phyloP scores from a whole-genome alignment of 2,113 vertebrate species.

The Melanotaenia duboulayi region DNA sequence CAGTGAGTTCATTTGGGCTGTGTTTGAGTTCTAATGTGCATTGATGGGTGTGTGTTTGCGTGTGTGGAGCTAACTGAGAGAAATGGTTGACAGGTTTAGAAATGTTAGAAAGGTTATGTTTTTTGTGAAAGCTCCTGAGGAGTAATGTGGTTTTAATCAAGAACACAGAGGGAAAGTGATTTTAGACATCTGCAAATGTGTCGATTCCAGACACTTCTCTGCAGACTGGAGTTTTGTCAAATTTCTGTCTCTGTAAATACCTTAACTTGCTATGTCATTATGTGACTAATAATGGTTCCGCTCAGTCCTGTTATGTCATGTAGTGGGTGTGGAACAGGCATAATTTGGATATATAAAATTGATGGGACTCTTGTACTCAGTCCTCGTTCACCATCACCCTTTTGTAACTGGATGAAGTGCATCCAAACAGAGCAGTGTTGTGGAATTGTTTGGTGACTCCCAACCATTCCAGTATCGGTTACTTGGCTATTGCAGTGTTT shows the following conservation, averaged over 20 bases:
- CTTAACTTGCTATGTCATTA: slow-evolving; percentile 59
- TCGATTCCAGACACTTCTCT: neutral
- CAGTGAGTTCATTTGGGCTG: slow-evolving; percentile 21
- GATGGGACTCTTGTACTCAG: slow-evolving; percentile 20
- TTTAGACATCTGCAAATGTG: slow-evolving; percentile 9
- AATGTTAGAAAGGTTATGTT: neutral
- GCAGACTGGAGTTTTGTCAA: slow-evolving; percentile 50
- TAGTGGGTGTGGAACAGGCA: slow-evolving; percentile 35
- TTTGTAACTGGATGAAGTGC: slow-evolving; percentile 30
- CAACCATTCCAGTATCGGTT: slow-evolving; percentile 35
- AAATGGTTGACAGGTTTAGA: neutral
- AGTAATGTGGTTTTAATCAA: no score
- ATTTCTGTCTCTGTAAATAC: slow-evolving; percentile 64
- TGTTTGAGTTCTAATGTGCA: slow-evolving; percentile 6
- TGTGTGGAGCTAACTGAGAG: neutral
- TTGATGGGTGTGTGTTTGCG: neutral
- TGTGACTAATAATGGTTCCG: slow-evolving; percentile 65
- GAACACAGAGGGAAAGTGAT: neutral
- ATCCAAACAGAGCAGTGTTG: slow-evolving; percentile 15
- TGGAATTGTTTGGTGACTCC: slow-evolving; percentile 4
- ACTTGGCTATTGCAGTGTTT: slow-evolving; percentile 13
- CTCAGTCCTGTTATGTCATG: slow-evolving; percentile 42
- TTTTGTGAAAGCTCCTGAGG: slow-evolving; percentile 9
- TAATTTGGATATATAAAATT: slow-evolving; percentile 31
- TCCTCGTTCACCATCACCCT: slow-evolving; percentile 19